Conservation (phyloP, 1,140 invertebrate species). For the Tetragonula clypearis region DNA sequence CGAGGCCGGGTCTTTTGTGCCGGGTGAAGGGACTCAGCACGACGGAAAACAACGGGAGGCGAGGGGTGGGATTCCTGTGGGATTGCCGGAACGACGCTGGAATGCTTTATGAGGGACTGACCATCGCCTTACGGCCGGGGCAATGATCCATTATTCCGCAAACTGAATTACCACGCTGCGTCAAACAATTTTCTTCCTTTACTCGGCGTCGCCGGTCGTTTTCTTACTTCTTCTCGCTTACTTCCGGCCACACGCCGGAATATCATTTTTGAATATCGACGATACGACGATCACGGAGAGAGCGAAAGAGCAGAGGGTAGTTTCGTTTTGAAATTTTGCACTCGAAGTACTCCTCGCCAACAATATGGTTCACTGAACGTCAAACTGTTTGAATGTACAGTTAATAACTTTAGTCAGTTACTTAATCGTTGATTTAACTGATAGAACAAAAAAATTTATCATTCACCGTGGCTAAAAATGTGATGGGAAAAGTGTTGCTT, state of each 20-base stretch:
- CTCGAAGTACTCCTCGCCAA: too few relatives aligned
- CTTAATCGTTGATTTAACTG: too few relatives aligned
- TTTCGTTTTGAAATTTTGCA: too few relatives aligned
- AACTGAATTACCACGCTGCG: slow-evolving; percentile 71
- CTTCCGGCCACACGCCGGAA: neutral
- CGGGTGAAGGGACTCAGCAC: slow-evolving; percentile 45
- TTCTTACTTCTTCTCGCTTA: neutral
- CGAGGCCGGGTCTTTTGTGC: slow-evolving; percentile 28
- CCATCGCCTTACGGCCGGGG: slow-evolving; percentile 71
- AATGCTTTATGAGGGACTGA: slow-evolving; percentile 79
- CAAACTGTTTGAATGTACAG: too few relatives aligned
- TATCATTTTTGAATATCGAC: neutral
- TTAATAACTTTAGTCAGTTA: too few relatives aligned
- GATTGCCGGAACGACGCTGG: slow-evolving; percentile 75
- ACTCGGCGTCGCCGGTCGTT: neutral
- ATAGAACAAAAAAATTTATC: too few relatives aligned
- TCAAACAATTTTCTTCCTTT: slow-evolving; percentile 55
- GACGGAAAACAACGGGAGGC: slow-evolving; percentile 42
- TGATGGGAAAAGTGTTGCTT: too few relatives aligned
- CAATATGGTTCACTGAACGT: too few relatives aligned
- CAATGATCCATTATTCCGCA: slow-evolving; percentile 77
- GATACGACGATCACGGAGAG: too few relatives aligned
- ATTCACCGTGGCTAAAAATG: too few relatives aligned
- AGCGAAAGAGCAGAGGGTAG: too few relatives aligned
- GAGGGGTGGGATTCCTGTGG: slow-evolving; percentile 76